These are phyloP conservation scores for Sebastes wilsoni DNA, from an alignment of 2,797 vertebrate species.

Conservation along the genomic window DNA sequence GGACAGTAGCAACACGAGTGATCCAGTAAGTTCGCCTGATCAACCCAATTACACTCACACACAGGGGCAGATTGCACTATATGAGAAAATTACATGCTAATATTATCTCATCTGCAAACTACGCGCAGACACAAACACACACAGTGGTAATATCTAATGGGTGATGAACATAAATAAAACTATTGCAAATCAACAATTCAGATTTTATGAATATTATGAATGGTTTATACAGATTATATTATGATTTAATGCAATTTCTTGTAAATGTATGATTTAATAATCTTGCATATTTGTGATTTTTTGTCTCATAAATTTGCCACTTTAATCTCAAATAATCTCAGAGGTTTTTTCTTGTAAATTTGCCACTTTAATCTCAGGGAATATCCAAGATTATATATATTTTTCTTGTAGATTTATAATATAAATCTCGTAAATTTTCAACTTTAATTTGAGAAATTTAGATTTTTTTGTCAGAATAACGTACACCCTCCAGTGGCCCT, in stretches of 20 bases:
- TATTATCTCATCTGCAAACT: conserved; percentile 2
- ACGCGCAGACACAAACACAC: not conserved
- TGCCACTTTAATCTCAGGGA: no score
- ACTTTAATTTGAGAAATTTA: no score
- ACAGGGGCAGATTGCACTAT: conserved; percentile 16
- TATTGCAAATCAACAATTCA: not conserved
- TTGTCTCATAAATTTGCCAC: no score
- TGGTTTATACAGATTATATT: not conserved
- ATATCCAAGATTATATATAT: no score
- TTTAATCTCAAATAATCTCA: no score
- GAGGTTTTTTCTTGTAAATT: no score
- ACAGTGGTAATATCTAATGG: not conserved
- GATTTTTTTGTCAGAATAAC: no score
- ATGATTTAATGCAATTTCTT: not conserved
- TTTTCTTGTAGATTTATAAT: no score
- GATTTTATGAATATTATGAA: not conserved
- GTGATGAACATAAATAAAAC: not conserved
- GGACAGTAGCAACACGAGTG: conserved; percentile 30
- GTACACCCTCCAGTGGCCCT: no score
- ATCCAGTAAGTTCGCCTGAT: conserved; percentile 39
- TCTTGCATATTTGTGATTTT: no score
- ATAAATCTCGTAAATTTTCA: no score
- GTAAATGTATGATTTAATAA: no score
- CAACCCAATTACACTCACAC: conserved; percentile 42
- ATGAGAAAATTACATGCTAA: conserved; percentile 10